Evolutionary conservation across 2,888 invertebrate species (phyloP).

Genomic region (Chymomyza fuscimana): DNA sequence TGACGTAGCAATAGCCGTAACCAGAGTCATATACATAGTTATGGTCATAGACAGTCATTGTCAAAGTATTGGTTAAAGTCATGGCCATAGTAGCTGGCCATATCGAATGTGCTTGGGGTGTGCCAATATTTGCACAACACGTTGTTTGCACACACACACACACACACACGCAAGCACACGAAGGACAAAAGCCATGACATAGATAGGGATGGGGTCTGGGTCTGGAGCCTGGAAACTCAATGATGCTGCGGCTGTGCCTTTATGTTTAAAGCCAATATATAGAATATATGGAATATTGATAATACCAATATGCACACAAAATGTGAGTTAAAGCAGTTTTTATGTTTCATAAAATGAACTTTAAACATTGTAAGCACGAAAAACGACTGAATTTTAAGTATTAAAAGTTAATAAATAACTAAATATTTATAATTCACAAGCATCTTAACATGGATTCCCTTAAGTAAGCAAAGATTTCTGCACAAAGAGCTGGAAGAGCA

Average conservation of each 20-base stretch:
- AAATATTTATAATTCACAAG: slow-evolving; percentile 41
- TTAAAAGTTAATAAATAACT: slow-evolving; percentile 64
- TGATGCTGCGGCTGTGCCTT: neutral
- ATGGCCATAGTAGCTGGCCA: neutral
- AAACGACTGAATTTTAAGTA: slow-evolving; percentile 15
- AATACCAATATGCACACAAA: neutral
- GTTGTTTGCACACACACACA: slow-evolving; percentile 56
- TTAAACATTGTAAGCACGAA: no score
- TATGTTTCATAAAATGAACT: no score
- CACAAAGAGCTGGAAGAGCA: neutral
- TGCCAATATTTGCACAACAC: slow-evolving; percentile 67
- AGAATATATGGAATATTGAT: slow-evolving; percentile 71
- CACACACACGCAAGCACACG: slow-evolving; percentile 3
- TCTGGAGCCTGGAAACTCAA: neutral
- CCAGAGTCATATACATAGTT: neutral
- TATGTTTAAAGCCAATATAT: slow-evolving; percentile 47
- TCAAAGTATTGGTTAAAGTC: neutral
- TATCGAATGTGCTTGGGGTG: slow-evolving; percentile 7
- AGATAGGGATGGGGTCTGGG: neutral
- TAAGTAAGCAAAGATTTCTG: no score
- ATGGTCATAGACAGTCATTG: neutral
- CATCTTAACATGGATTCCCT: neutral
- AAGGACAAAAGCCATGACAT: slow-evolving; percentile 8
- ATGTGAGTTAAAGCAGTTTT: neutral
- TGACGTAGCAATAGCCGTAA: neutral